Base-by-base conservation (phyloP, 2,888 invertebrate species). In the Andrena minutula region DNA sequence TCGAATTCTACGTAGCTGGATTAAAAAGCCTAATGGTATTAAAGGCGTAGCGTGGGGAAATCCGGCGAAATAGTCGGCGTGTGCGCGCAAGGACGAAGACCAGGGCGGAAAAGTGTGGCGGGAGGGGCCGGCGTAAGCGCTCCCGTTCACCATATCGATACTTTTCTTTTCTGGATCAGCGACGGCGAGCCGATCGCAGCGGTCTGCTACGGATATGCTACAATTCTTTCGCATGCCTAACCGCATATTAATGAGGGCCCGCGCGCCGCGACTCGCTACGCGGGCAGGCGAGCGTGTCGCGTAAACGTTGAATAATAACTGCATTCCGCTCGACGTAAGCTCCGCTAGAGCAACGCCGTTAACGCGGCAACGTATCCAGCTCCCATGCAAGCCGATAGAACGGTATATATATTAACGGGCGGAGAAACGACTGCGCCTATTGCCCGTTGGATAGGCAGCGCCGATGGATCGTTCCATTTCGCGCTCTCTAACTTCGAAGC, bases 261-360 rank as follows among this genome's bases (percentile, higher is more conserved):
- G 53, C 16, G 76, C 61, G 78, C 66, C 65, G 71, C 78, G 78
- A 79, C 66, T 81, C 68, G 82, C 60, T 79, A 60, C 83, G 86
- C 82, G 85, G 65, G 76, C 89, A 90, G 86, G 90, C 87, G 86
- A 91, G 89, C 89, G 89, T 89, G 83, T 88, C 88, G 86, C 82
- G 83, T 87, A 89, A 92, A 90, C 85, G 89, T 91, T 90, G 90
- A 92, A 92, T 92, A 91, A 91, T 92, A 91, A 91, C 91, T 85
- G 88, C 91, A 91, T 92, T 91, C 90, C 90, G 82, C n/a, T 53
- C 65, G 71, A 41, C 53, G 65, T 70, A 47, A 71, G 49, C 71
- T 23, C 30, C 23, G 60, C 26, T 12, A 41, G 60, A 20, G 58
- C 73, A 49, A 51, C 68, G 26, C 58, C 60, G 70, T 64, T 78